Evolutionary conservation across 2,888 invertebrate species (phyloP).

Genomic region (Macrosiphum euphorbiae): DNA sequence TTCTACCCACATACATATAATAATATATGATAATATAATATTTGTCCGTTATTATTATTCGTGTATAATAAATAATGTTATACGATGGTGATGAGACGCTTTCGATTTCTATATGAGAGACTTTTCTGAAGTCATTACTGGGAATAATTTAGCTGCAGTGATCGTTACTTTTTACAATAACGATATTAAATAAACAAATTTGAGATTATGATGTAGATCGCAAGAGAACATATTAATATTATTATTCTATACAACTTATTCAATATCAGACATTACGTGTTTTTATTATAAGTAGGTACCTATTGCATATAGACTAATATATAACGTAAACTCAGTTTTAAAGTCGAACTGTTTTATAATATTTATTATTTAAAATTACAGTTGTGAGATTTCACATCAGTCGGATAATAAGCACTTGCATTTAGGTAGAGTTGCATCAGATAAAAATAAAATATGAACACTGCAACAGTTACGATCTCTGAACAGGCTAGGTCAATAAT

Average conservation of each 20-base stretch:
- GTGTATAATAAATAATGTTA: neutral
- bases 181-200: neutral
- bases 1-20: neutral
- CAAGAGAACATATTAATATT: neutral
- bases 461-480: neutral
- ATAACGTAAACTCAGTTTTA: neutral
- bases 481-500: neutral
- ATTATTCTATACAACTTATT: neutral
- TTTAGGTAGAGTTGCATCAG: neutral
- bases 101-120: neutral
- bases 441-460: neutral
- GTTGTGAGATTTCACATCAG: neutral
- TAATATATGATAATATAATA: neutral
- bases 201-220: neutral
- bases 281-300: neutral
- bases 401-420: neutral
- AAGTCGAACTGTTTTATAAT: neutral
- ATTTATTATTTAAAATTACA: neutral
- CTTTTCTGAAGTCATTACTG: neutral
- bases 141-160: neutral
- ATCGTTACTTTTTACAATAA: neutral
- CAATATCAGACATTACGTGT: neutral
- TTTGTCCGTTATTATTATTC: neutral
- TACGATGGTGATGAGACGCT: neutral
- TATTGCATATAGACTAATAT: neutral